Evolutionary conservation across 53 echinoderm and acorn worm genomes (phyloP).

Genomic region (Echinarachnius parma): DNA sequence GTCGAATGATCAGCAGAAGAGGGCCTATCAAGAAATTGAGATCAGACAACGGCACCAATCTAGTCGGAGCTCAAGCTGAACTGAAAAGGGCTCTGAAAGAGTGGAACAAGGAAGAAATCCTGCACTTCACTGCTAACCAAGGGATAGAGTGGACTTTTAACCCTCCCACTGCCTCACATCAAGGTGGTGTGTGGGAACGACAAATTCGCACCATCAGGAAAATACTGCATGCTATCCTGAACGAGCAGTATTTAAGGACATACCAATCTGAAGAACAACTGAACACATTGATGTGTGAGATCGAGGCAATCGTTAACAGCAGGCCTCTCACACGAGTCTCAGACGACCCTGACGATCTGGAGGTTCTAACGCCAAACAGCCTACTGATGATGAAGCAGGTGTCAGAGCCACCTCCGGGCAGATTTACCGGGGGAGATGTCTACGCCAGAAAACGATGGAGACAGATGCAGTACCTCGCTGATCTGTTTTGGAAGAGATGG

Average conservation of each 20-base stretch:
- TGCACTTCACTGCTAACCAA: conserved; percentile 24
- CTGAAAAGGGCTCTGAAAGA: conserved; percentile 43
- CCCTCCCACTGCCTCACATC: conserved; percentile 54
- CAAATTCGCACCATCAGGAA: conserved; percentile 53
- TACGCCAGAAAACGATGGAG: conserved; percentile 44
- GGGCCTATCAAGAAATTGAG: conserved; percentile 49
- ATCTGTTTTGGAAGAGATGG: conserved; percentile 50
- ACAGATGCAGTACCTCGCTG: conserved; percentile 48
- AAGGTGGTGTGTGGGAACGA: conserved; percentile 61
- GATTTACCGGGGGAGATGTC: conserved; percentile 22
- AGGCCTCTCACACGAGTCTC: conserved; percentile 44
- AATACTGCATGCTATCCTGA: conserved; percentile 52
- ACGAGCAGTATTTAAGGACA: conserved; percentile 61
- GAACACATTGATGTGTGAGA: conserved; percentile 57
- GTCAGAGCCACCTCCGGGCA: conserved; percentile 4
- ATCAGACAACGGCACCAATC: conserved; percentile 69
- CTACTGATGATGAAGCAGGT: conserved; percentile 34
- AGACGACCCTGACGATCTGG: conserved; percentile 50
- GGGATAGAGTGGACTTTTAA: conserved; percentile 56
- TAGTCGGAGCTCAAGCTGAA: conserved; percentile 59
- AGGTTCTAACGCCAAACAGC: conserved; percentile 44
- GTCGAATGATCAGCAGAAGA: conserved; percentile 65
- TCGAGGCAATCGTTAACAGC: conserved; percentile 61
- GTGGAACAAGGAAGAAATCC: conserved; percentile 25
- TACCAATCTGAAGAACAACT: conserved; percentile 51